Base-by-base conservation (phyloP, 2,113 vertebrate species). In the Tilapia sparmanii region DNA sequence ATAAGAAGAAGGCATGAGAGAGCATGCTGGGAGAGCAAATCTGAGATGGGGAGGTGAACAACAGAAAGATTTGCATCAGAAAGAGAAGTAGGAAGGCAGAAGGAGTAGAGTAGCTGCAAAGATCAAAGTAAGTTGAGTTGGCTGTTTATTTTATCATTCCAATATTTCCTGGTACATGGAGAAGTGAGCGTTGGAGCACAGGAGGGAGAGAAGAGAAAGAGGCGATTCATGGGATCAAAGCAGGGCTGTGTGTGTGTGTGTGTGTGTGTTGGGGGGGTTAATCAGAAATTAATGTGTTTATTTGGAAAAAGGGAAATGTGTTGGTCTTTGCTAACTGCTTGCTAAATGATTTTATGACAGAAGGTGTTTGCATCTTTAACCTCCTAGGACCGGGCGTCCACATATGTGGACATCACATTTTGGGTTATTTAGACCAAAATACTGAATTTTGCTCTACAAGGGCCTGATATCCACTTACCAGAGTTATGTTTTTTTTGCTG, bases 161-260 rank as follows among this genome's bases (percentile, higher is more conserved):
- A 79, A 47, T 84, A 66, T 84, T 91, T 91, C 83, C 88, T 84
- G 29, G 80, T 84, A 71, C 40, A 79, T 2, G 59, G 47, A 68
- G 82, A 54, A 54, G 63, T 26, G 83, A 85, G 54, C 3, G 5
- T 54, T 55, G 18, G 19, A 81, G 73, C 35, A 42, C 82, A 85
- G 35, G 8, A 45, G 13, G 66, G 33, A 40, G 55, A 71, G 81
- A 80, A 38, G 9, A 55, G 24, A 0, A n/a, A 31, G 42, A 78
- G 73, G 73, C 4, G 22, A 83, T 59, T 61, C 81, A n/a, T 33
- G 79, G 38, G 85, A 91, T 93, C 86, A 93, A 90, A 90, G 90
- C 40, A 83, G 16, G 10, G 35, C 1, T 8, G 10, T 1, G 26
- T 55, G 16, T 45, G 54, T 47, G 29, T 50, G 8, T 47, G 47